These are phyloP conservation scores for Eupristina koningsbergeri DNA, from an alignment of 1,140 invertebrate genomes.

Conservation along the genomic window DNA sequence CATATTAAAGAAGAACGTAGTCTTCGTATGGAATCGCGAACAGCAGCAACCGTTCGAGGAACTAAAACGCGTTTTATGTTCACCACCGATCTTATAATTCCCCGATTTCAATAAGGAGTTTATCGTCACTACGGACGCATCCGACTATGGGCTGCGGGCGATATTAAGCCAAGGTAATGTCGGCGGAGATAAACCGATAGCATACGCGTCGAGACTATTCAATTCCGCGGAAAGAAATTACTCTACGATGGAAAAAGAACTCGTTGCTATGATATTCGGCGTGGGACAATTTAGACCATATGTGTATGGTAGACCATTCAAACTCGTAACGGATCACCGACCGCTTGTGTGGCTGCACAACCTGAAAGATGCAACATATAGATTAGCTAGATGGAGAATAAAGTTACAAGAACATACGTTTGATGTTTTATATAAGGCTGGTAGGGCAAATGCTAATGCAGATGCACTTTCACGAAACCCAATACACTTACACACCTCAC, in stretches of 20 bases:
- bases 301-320: conserved; percentile 62
- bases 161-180: conserved; percentile 61
- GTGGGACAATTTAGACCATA: conserved; percentile 68
- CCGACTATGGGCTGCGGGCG: conserved; percentile 60
- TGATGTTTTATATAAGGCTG: conserved; percentile 69
- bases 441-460: too few relatives aligned
- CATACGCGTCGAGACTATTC: too few relatives aligned
- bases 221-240: conserved; percentile 64
- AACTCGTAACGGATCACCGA: conserved; percentile 62
- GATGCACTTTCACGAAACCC: conserved; percentile 61
- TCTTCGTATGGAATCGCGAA: conserved; percentile 56
- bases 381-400: conserved; percentile 70
- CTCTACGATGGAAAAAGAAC: conserved; percentile 62
- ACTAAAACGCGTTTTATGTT: conserved; percentile 58
- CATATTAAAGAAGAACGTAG: conserved; percentile 56
- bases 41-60: conserved; percentile 58
- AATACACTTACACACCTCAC: conserved; percentile 64
- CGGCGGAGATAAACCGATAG: too few relatives aligned
- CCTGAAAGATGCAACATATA: conserved; percentile 65
- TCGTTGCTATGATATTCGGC: conserved; percentile 63
- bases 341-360: conserved; percentile 69
- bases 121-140: conserved; percentile 67
- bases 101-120: conserved; percentile 64
- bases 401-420: conserved; percentile 70
- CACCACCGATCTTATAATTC: conserved; percentile 61